Conservation (phyloP, 1,140 invertebrate genomes). For the Chlorops oryzae region DNA sequence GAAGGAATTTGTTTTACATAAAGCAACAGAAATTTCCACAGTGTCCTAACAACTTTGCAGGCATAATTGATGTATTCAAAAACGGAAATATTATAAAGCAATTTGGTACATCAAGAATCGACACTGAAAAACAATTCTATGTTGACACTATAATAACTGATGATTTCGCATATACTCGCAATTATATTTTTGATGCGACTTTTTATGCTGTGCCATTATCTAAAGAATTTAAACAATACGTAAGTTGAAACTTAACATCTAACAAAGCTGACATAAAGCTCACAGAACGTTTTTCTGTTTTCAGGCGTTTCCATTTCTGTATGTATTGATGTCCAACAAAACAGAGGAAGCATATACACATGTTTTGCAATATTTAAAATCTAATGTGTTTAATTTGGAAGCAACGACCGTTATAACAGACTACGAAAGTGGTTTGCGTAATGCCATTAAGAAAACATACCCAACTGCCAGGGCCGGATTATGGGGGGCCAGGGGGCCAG, state of each 20-base stretch:
- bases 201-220: constrained; percentile 6
- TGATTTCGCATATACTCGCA: constrained; percentile 4
- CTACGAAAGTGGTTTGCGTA: not conserved
- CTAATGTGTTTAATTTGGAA: not conserved
- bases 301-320: constrained; percentile 7
- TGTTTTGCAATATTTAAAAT: no score
- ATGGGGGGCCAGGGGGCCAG: no score
- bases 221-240: constrained; percentile 4
- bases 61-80: constrained; percentile 4
- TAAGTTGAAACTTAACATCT: not conserved
- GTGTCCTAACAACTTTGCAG: not conserved
- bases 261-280: not conserved
- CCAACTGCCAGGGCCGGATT: no score
- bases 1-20: constrained; percentile 4
- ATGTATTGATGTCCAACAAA: constrained; percentile 3
- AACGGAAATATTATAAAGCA: not conserved
- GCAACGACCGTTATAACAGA: not conserved
- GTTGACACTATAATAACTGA: constrained; percentile 8
- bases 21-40: constrained; percentile 7
- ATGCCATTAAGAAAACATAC: not conserved
- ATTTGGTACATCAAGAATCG: no score
- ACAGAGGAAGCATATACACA: constrained; percentile 2
- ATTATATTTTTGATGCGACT: constrained; percentile 1
- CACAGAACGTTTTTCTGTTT: constrained; percentile 1
- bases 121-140: no score